Base-by-base conservation (phyloP, 1,140 invertebrate genomes). In the Drosophila pachea region DNA sequence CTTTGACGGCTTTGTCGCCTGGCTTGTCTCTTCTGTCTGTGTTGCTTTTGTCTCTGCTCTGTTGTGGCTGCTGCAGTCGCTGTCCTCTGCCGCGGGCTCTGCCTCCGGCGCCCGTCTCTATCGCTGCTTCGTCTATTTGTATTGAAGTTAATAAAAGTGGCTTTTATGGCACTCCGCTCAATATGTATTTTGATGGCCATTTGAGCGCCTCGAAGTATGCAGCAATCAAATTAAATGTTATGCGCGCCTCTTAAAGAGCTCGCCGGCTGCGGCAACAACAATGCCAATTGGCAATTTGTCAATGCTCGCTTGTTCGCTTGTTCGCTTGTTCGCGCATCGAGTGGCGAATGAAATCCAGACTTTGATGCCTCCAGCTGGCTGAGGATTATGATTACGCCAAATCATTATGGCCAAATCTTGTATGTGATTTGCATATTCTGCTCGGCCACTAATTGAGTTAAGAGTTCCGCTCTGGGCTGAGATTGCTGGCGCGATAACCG, bases 171-270 rank as follows among this genome's bases (percentile, higher is more conserved):
- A 64, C 63, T 76, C 62, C 70, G 76, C 78, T 84, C 79, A 84
- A 83, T 83, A 83, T 84, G 78, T 56, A 56, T 84, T 83, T 83
- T 83, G 79, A 83, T 84, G 78, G 81, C 65, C 73, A 79, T 83
- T 83, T 76, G 68, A 74, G 79, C 73, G 78, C 81, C 74, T 74
- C 75, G 74, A 67, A 68, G 79, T 75, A 79, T 83, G 78, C 76
- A 73, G 78, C 79, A 84, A 84, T 83, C 78, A 83, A 84, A 83
- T 84, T 83, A 83, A 83, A 84, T 86, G 79, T 76, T 84, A 84
- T 83, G 78, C 73, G 73, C 70, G 75, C 78, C 78, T 84, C 22
- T 84, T 75, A 78, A 82, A 74, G 22, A 65, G 53, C 53, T 38
- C 5, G 35, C 32, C 49, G 16, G 45, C 60, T 53, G 42, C 38